Base-by-base conservation (phyloP, 2,797 vertebrate genomes). In the Pygocentrus nattereri region DNA sequence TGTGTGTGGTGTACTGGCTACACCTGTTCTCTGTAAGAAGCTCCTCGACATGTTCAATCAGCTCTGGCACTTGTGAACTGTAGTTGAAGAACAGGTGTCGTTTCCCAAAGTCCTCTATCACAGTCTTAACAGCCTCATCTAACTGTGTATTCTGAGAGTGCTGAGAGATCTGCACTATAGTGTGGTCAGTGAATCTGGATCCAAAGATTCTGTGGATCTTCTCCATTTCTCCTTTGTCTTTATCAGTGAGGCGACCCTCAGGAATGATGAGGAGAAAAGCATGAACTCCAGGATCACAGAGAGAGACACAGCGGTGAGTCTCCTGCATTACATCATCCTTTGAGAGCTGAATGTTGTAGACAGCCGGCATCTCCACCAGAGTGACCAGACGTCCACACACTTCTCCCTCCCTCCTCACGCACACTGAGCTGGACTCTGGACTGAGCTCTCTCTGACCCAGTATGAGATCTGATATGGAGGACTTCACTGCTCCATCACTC, bases 211-310 rank as follows among this genome's bases (percentile, higher is more conserved):
- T 75, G 79, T 79, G 52, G 50, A 91, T 77, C 72, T 15, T 73
- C 30, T 88, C 2, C 5, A 89, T 38, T 80, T 90, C 91, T 59
- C 16, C 21, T 75, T 75, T 86, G 38, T 89, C 85, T 79, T 88
- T 85, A 21, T 88, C 73, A 54, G 69, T 84, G 0, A 80, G 69
- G 13, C 25, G 21, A 27, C 38, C 77, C 4, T 83, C 12, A 58
- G 85, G 85, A 38, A 85, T 30, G 65, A 89, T 84, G 38, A 88
- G 34, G 65, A 90, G 18, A 65, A 92, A 87, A 15, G 70, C 85
- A 75, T 86, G 59, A 19, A 86, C 85, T 80, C 82, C 76, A 69
- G 79, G 34, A 68, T 64, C 74, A 77, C 80, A 82, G 52, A 80
- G 38, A 52, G 65, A 80, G 27, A 84, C 27, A 70, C 44, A 76